phyloP scores from a whole-genome alignment of 2,113 vertebrate species.

The Ammospiza nelsoni region DNA sequence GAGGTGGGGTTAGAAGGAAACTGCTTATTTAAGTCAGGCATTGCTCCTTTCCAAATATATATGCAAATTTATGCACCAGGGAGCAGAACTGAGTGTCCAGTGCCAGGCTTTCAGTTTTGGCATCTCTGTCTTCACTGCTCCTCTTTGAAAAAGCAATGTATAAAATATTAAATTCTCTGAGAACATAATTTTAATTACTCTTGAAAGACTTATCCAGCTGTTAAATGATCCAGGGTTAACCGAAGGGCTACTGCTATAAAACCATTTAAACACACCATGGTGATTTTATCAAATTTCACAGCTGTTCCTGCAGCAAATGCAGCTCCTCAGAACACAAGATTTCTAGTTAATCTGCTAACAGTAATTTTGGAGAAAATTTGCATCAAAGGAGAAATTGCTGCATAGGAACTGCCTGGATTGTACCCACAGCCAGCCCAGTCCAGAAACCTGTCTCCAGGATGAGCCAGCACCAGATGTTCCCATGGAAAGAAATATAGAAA shows the following conservation, averaged over 20 bases:
- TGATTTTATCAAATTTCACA: conserved; percentile 67
- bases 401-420: neutral
- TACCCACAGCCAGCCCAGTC: neutral
- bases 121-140: conserved; percentile 5
- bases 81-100: neutral
- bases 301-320: conserved; percentile 47
- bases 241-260: neutral
- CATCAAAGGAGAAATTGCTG: conserved; percentile 5
- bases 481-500: neutral
- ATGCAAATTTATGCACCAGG: conserved; percentile 47
- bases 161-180: conserved; percentile 47
- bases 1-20: neutral
- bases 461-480: conserved; percentile 47
- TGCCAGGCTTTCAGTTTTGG: conserved; percentile 49
- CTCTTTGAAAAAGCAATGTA: neutral
- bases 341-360: conserved; percentile 30
- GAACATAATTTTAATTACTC: conserved; percentile 43
- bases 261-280: conserved; percentile 10
- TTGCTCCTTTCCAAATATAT: conserved; percentile 20
- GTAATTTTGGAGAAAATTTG: conserved; percentile 28
- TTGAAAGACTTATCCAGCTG: conserved; percentile 46
- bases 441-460: conserved; percentile 13
- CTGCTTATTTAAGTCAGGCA: conserved; percentile 23
- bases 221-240: conserved; percentile 51
- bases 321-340: conserved; percentile 44